These are phyloP conservation scores for Augiades crinisus DNA, from an alignment of 2,888 invertebrate species.

Conservation along the genomic window DNA sequence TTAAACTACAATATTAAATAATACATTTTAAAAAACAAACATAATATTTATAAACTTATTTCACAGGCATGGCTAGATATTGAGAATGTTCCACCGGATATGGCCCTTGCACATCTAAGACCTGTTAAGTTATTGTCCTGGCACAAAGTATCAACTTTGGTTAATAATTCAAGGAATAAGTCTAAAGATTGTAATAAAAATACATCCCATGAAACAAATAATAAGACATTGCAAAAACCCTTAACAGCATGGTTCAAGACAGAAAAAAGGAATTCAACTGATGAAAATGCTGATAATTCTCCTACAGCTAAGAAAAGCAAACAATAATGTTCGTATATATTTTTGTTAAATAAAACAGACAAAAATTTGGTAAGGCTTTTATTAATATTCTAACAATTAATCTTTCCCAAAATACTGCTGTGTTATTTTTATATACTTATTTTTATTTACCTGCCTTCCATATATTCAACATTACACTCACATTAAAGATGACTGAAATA, in stretches of 20 bases:
- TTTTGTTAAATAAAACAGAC: slow-evolving; percentile 11
- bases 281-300: slow-evolving; percentile 30
- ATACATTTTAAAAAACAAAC: slow-evolving; percentile 55
- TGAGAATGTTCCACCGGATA: slow-evolving; percentile 71
- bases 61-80: slow-evolving; percentile 86
- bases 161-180: slow-evolving; percentile 88
- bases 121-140: slow-evolving; percentile 80
- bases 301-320: slow-evolving; percentile 44
- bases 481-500: too few relatives aligned
- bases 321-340: slow-evolving; percentile 14
- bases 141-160: slow-evolving; percentile 86
- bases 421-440: too few relatives aligned
- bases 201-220: slow-evolving; percentile 47
- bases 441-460: too few relatives aligned
- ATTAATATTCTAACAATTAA: slow-evolving; percentile 7
- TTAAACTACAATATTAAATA: slow-evolving; percentile 68
- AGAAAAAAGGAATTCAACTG: slow-evolving; percentile 53
- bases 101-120: slow-evolving; percentile 78
- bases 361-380: not conserved
- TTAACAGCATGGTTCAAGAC: slow-evolving; percentile 67
- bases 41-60: slow-evolving; percentile 10
- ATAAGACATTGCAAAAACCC: slow-evolving; percentile 60
- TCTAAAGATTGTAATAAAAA: slow-evolving; percentile 80
- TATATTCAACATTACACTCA: too few relatives aligned
- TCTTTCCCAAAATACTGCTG: too few relatives aligned